Percentiles rank a stretch among this genome's conserved stretches.
Conservation (phyloP, 2,797 vertebrate genomes). For the Pseudotriccus pelzelni region DNA sequence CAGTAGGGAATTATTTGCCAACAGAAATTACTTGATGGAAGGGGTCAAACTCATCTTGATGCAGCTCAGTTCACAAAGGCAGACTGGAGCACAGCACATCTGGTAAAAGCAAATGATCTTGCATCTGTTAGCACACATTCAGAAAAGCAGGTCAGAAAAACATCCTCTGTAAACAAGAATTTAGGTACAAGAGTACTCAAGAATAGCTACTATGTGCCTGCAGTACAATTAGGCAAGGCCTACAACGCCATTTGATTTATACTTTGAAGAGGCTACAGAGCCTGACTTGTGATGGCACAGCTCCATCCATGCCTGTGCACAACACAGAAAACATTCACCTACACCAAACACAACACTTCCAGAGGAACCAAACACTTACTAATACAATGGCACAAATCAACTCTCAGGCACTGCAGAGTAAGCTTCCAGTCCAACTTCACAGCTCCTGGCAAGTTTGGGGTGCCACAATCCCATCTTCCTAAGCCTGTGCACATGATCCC, state of each 20-base stretch:
- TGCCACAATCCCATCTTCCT: background rate
- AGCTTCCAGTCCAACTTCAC: background rate
- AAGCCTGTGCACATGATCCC: conserved; percentile 17
- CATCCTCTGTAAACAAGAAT: background rate
- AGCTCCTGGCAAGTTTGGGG: background rate
- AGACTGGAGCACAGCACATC: background rate
- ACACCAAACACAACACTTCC: too few relatives aligned
- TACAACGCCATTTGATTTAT: background rate
- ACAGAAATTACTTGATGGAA: background rate
- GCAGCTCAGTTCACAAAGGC: background rate
- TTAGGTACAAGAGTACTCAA: background rate
- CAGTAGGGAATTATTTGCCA: background rate
- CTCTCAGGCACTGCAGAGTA: background rate
- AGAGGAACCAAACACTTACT: background rate
- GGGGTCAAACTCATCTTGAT: background rate
- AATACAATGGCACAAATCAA: background rate
- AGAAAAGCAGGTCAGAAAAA: background rate
- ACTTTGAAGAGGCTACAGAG: background rate
- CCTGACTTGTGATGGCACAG: background rate
- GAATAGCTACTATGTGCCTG: background rate
- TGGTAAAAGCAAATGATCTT: background rate
- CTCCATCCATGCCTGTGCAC: background rate
- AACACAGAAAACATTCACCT: background rate
- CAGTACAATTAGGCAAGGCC: background rate
- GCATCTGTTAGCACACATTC: background rate